Evolutionary conservation across 2,888 invertebrate genomes (phyloP).

Genomic region (Anticlea derivata): DNA sequence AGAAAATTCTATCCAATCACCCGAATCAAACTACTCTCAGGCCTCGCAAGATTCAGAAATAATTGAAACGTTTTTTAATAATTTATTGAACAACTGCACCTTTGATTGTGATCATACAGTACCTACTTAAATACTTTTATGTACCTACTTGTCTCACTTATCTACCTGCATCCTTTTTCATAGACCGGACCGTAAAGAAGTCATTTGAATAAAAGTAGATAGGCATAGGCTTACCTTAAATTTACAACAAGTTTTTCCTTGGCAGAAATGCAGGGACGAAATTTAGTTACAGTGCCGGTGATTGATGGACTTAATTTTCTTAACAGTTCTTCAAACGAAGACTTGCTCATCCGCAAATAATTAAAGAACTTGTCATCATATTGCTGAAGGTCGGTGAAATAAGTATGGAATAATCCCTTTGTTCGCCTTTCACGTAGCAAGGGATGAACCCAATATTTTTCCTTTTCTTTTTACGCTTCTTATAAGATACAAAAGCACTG

Average conservation of each 20-base stretch:
- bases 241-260: conserved; percentile 17
- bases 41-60: conserved; percentile 24
- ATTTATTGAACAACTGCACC: conserved; percentile 13
- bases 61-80: conserved; percentile 19
- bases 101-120: conserved; percentile 15
- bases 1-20: conserved; percentile 11
- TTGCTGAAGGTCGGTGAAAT: background rate
- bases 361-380: background rate
- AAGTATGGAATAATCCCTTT: background rate
- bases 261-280: conserved; percentile 5
- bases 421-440: no score
- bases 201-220: conserved; percentile 5
- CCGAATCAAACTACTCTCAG: conserved; percentile 19
- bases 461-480: no score
- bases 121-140: conserved; percentile 21
- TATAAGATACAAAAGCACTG: no score
- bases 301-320: conserved; percentile 22
- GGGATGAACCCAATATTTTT: no score
- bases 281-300: conserved; percentile 21
- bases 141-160: conserved; percentile 13
- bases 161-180: conserved; percentile 18
- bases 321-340: conserved; percentile 29
- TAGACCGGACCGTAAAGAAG: conserved; percentile 12
- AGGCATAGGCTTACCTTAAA: conserved; percentile 9
- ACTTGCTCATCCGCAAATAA: conserved; percentile 26